Evolutionary conservation across 2,113 vertebrate genomes (phyloP).

Genomic region (Vireo altiloquus): DNA sequence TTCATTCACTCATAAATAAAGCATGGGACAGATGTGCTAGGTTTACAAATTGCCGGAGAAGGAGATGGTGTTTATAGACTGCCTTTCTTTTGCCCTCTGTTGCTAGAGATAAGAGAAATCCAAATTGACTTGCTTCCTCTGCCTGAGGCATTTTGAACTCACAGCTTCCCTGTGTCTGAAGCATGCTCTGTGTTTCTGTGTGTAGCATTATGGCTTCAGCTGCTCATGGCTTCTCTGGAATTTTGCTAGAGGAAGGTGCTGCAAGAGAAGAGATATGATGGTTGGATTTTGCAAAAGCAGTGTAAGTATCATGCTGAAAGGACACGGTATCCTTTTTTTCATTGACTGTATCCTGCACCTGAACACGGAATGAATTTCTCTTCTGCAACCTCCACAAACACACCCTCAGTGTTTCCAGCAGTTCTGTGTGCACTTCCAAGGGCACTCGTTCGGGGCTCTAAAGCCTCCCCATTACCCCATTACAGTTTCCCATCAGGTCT

Average conservation of each 20-base stretch:
- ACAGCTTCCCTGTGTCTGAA: neutral
- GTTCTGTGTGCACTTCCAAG: neutral
- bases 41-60: neutral
- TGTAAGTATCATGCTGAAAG: neutral
- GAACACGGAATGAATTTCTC: neutral
- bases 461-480: neutral
- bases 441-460: accelerated
- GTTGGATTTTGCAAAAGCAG: neutral
- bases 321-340: neutral
- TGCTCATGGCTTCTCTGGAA: neutral
- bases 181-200: neutral
- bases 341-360: neutral
- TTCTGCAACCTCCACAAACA: neutral
- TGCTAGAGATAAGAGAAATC: neutral
- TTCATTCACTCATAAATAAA: conserved; percentile 12
- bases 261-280: accelerated
- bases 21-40: neutral
- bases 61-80: neutral
- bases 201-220: neutral
- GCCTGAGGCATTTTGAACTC: neutral
- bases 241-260: neutral
- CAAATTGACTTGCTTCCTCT: neutral
- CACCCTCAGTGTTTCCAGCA: neutral
- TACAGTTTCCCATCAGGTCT: neutral
- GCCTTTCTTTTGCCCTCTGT: neutral